These are phyloP conservation scores for Diprion similis DNA, from an alignment of 1,140 invertebrate species.

Conservation along the genomic window DNA sequence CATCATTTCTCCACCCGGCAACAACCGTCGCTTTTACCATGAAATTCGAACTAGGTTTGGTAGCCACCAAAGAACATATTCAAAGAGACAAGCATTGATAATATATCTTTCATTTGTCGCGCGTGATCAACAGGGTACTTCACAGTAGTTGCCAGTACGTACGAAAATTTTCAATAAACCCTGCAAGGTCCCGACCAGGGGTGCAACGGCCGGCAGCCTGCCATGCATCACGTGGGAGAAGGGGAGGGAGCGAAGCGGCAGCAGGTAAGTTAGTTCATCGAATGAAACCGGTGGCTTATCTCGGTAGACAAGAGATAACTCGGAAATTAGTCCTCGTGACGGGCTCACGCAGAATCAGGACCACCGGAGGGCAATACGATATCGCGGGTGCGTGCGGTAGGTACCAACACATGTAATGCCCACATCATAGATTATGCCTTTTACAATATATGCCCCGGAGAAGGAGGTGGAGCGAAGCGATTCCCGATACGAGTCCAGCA, in stretches of 20 bases:
- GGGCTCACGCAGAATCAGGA: background rate
- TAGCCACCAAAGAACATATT: no score
- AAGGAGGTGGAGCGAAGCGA: background rate
- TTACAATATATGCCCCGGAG: background rate
- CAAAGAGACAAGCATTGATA: no score
- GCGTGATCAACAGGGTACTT: no score
- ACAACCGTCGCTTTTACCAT: background rate
- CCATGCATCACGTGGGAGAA: no score
- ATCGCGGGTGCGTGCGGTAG: constrained; percentile 1
- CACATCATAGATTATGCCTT: background rate
- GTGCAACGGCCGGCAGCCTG: no score
- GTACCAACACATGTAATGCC: background rate
- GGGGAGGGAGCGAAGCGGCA: no score
- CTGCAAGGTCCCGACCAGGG: no score
- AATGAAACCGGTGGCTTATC: no score
- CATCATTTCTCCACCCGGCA: background rate
- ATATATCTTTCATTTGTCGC: no score
- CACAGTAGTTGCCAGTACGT: no score
- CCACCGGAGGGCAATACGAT: background rate
- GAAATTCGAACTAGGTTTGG: background rate
- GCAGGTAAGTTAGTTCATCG: no score
- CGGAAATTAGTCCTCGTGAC: background rate
- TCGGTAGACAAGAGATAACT: background rate
- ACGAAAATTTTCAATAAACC: no score
- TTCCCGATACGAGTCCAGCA: background rate